Evolutionary conservation across 1,140 invertebrate genomes (phyloP), one percentile per base, ranked within the genome.

Genomic region (Archivesica marissinica): DNA sequence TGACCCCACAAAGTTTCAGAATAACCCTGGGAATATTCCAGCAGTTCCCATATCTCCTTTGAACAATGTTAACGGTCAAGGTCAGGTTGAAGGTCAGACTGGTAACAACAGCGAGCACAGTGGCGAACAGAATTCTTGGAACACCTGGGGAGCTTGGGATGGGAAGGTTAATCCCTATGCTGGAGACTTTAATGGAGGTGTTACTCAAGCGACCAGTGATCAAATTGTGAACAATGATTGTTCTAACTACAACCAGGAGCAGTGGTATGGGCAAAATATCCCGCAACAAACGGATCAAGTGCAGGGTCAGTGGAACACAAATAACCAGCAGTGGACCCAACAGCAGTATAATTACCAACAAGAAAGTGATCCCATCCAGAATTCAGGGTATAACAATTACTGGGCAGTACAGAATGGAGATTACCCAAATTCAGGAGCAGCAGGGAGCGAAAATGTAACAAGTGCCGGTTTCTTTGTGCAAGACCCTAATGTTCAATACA

Each of bases 1-100:
- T 77, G 82, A 85, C 41, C 82, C 82, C n/a, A 47, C 82, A 20
- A 52, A 68, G 23, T 85, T 85, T 52, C 82, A 85, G 61, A 68
- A 52, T 17, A 35, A 61, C 44, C 3, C 30, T 68, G 20, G n/a
- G 2, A 35, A 52, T 15, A 56, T 76, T 41, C 74, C 47, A n/a
- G 1, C 23, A 59, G 38, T 59, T 20, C 54, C 74, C 15, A 35
- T 23, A 1, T 1, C n/a, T 1, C 35, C 23, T 9, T 47, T 70
- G 33, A 23, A 52, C n/a, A 25, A 47, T 50, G 35, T 25, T 38
- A 68, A 56, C 20, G 39, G 25, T 20, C n/a, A 38, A 17, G 38
- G 6, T 17, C 38, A 72, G n/a, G n/a, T 25, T 44, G n/a, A 17
- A 13, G 44, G 1, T 30, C 52, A 75, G 33, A 30, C 13, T 41